Base-by-base conservation (phyloP, 2,888 invertebrate genomes). In the Linnaemya vulpina region DNA sequence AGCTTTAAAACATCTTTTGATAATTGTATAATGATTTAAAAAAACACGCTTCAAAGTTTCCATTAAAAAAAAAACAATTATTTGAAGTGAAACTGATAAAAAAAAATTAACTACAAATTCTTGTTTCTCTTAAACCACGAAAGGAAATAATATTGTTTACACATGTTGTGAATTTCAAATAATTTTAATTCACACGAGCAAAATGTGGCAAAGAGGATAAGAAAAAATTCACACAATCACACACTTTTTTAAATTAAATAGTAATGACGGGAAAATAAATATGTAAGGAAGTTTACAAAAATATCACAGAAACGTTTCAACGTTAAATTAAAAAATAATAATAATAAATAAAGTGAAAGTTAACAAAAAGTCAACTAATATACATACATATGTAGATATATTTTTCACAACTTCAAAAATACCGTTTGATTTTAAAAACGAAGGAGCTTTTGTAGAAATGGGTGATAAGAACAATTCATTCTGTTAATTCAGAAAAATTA, bases 131-230 rank as follows among this genome's bases (percentile, higher is more conserved):
- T 74, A 15, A 70, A 80, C 55, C 79, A 65, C 75, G 62, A 74
- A 84, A 85, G 81, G 78, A 81, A 85, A 81, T 82, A 68, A 73
- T 78, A 85, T 70, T 81, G 35, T 75, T 82, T 78, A 81, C 84
- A 85, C 78, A 85, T 85, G 84, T 82, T 85, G 84, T 85, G 82
- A 85, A 78, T 78, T 74, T 82, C 77, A 58, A 63, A 58, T 65
- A 70, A 63, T 78, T 78, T 81, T 25, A 78, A 78, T 85, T 85
- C 84, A 85, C 84, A 85, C 84, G 84, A 78, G 22, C 11, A 73
- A 76, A 68, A 76, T 15, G 4, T 67, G 58, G 30, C 43, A 71
- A 22, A 60, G 17, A 65, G 38, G 51, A 60, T 43, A 40, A 62
- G 40, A 53, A 38, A 13, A 53, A 74, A 51, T 43, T 40, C 53